phyloP scores from a whole-genome alignment of 2,113 vertebrate species.

The Kryptolebias marmoratus region DNA sequence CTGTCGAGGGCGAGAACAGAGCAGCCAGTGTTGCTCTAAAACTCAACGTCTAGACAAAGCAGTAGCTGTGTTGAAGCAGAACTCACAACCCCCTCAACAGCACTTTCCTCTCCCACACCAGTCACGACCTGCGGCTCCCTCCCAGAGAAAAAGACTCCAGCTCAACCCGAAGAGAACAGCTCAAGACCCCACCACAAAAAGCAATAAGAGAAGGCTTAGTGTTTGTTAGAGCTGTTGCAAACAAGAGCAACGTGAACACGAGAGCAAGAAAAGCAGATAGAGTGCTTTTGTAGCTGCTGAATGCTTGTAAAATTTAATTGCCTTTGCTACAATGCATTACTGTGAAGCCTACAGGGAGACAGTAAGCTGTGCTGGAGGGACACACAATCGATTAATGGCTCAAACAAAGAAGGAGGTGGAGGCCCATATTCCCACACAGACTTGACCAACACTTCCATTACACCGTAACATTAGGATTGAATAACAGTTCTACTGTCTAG shows the following conservation, averaged over 20 bases:
- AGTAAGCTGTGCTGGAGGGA: conserved; percentile 18
- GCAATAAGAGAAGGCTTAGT: background rate
- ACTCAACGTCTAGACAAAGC: conserved; percentile 55
- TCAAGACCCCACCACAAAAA: background rate
- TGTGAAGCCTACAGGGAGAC: conserved; percentile 39
- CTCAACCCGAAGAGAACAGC: conserved; percentile 11
- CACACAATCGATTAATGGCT: conserved; percentile 56
- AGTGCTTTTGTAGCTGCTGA: conserved; percentile 52
- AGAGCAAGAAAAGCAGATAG: conserved; percentile 10
- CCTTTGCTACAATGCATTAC: conserved; percentile 51
- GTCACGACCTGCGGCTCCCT: conserved; percentile 31
- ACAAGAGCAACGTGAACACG: conserved; percentile 6
- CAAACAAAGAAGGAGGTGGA: conserved; percentile 12
- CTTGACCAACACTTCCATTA: conserved; percentile 17
- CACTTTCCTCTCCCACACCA: conserved; percentile 49
- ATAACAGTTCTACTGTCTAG: no score
- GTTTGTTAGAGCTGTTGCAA: conserved; percentile 19
- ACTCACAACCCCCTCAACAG: conserved; percentile 16
- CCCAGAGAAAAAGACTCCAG: background rate
- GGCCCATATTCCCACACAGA: conserved; percentile 37
- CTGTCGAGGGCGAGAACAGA: conserved; percentile 42
- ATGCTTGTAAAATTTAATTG: conserved; percentile 63
- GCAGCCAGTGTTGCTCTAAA: conserved; percentile 38
- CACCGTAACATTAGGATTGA: background rate
- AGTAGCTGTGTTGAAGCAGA: conserved; percentile 41